Evolutionary conservation across 2,888 invertebrate genomes (phyloP).

Genomic region (Harpalus rubripes): DNA sequence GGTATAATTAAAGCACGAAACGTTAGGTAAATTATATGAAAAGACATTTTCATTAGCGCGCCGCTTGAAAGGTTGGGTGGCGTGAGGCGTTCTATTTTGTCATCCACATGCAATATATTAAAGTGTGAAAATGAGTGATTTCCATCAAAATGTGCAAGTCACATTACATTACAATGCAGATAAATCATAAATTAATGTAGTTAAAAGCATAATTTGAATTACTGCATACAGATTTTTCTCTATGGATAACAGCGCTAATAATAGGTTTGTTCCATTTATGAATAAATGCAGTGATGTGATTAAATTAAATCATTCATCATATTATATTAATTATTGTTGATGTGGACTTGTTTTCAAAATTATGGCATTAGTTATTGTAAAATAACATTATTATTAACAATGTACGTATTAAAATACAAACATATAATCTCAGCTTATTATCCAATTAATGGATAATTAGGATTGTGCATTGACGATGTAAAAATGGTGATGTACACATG

Average conservation of each 20-base stretch:
- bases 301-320: neutral
- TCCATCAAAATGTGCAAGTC: constrained; percentile 17
- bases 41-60: constrained; percentile 11
- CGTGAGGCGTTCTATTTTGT: constrained; percentile 16
- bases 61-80: neutral
- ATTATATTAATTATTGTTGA: neutral
- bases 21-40: constrained; percentile 23
- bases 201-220: constrained; percentile 8
- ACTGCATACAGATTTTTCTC: neutral
- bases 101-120: constrained; percentile 36
- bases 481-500: too few relatives aligned
- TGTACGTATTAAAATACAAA: too few relatives aligned
- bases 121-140: constrained; percentile 37
- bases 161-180: constrained; percentile 6
- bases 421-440: too few relatives aligned
- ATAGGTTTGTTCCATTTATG: neutral
- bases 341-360: neutral
- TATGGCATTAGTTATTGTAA: neutral
- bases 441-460: too few relatives aligned
- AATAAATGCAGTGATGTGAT: neutral
- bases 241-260: neutral
- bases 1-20: constrained; percentile 19
- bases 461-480: too few relatives aligned
- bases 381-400: neutral
- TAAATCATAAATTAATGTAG: constrained; percentile 23